phyloP scores from a whole-genome alignment of 2,113 vertebrate species.

The Holacanthus passer region DNA sequence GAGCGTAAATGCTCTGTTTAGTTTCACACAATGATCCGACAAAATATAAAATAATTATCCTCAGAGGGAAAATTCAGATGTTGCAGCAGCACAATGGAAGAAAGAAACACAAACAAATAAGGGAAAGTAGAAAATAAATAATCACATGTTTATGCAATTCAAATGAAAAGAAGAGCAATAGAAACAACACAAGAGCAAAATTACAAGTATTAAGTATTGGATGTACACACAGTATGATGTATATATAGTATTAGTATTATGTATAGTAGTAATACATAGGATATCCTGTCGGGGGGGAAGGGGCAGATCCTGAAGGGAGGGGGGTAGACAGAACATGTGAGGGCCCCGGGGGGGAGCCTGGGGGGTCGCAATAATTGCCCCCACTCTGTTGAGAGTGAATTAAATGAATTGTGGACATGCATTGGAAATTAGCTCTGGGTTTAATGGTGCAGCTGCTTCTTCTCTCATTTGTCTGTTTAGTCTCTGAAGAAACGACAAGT shows the following conservation, averaged over 20 bases:
- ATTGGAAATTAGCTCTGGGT: slow-evolving; percentile 64
- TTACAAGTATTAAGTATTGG: too few relatives aligned
- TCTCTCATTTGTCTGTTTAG: slow-evolving; percentile 16
- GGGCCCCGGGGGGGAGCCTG: slow-evolving; percentile 35
- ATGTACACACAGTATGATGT: too few relatives aligned
- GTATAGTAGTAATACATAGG: too few relatives aligned
- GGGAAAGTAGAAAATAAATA: neutral
- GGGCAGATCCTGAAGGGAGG: neutral
- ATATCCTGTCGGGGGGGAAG: slow-evolving; percentile 1
- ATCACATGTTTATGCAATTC: too few relatives aligned
- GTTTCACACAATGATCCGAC: too few relatives aligned
- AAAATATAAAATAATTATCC: neutral
- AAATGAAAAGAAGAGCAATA: too few relatives aligned
- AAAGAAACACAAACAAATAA: neutral
- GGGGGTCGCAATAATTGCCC: slow-evolving; percentile 65
- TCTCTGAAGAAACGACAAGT: slow-evolving; percentile 13
- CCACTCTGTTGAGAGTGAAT: slow-evolving; percentile 62
- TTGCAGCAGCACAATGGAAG: too few relatives aligned
- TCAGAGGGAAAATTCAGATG: too few relatives aligned
- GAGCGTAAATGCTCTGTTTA: neutral
- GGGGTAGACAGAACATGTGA: slow-evolving; percentile 19
- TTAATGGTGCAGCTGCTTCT: slow-evolving; percentile 65
- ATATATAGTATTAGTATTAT: too few relatives aligned
- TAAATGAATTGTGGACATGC: slow-evolving; percentile 58
- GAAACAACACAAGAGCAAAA: too few relatives aligned